Base-by-base conservation (phyloP, 2,113 vertebrate species). In the Equus przewalskii region DNA sequence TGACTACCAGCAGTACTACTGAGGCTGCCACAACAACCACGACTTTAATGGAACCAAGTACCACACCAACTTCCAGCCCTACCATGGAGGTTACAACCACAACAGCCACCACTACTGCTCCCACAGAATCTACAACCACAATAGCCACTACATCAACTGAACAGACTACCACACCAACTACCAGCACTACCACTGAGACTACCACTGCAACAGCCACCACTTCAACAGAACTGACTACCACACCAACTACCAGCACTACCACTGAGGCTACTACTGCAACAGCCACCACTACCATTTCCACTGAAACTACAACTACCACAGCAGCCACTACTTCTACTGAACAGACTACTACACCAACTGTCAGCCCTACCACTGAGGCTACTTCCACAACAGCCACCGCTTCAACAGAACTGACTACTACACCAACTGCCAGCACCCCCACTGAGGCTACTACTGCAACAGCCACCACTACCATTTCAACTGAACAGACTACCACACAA, bases 391-490 rank as follows among this genome's bases (percentile, higher is more conserved):
- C 1, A 1, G 2, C 4, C 1, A 56, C 13, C 2, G 70, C 81
- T 18, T 33, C 54, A n/a, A 33, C 14, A 28, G 11, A 15, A 80
- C 7, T 8, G 33, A 54, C 10, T 26, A 28, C 26, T 3, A 3
- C 10, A 28, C 26, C 18, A 26, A 0, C 0, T 11, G 1, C 33
- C 6, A 51, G 19, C 4, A 67, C 18, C 26, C 14, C 28, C 41
- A 18, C 58, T 65, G 44, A 24, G 2, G 0, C 12, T 44, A 46
- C 33, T 30, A 41, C 60, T 6, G 33, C 24, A 36, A 30, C 9
- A 16, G 4, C 24, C 5, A 13, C 33, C 19, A 73, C 24, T 21
- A 44, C 1, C 0, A 3, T 28, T 22, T 7, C 30, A 24, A 11
- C 30, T 2, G 26, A 44, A 15, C n/a, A n/a, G n/a, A n/a, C n/a